Conservation (phyloP, 2,797 vertebrate genomes). For the Phoeniculus purpureus region DNA sequence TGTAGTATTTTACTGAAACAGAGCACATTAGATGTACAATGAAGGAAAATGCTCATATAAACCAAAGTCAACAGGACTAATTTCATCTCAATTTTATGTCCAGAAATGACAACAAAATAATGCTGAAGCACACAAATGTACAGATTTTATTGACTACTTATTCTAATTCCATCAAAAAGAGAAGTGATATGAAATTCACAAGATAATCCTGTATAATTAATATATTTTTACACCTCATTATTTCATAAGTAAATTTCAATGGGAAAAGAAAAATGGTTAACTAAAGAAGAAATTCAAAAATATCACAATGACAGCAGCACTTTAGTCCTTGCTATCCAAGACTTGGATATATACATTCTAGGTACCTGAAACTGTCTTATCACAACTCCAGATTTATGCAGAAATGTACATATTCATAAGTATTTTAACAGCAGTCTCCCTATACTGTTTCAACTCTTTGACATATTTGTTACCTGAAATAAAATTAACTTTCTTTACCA, state of each 20-base stretch:
- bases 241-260: not conserved
- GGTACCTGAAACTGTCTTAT: not conserved
- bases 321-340: not conserved
- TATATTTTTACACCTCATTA: not conserved
- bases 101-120: not conserved
- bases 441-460: not conserved
- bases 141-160: not conserved
- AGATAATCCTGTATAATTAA: not conserved
- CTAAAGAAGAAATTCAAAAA: not conserved
- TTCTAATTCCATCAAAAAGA: not conserved
- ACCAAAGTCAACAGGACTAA: not conserved
- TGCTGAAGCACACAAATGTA: not conserved
- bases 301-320: not conserved
- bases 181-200: not conserved
- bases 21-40: not conserved
- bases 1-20: not conserved
- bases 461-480: too few relatives aligned
- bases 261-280: not conserved
- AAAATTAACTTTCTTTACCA: not conserved
- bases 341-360: not conserved
- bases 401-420: not conserved
- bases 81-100: not conserved
- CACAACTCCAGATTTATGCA: not conserved
- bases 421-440: not conserved
- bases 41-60: not conserved